phyloP scores from a whole-genome alignment of 92 coral and sea anemone species.

The Virgularia gustaviana region DNA sequence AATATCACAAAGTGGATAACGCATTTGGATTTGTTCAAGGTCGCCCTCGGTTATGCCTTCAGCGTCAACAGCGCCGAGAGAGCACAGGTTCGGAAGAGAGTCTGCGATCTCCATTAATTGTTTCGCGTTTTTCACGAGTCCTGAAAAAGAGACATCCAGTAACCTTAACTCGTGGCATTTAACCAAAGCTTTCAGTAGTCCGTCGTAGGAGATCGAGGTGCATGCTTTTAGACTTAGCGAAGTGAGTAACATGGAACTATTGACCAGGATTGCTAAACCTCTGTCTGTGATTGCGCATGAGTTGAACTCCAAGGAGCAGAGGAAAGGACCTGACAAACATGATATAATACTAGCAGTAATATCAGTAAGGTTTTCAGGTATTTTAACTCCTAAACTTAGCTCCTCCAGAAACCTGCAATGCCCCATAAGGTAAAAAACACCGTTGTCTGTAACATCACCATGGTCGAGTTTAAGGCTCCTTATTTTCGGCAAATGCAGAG shows the following conservation, averaged over 20 bases:
- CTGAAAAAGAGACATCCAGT: slow-evolving; percentile 89
- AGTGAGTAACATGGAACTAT: slow-evolving; percentile 63
- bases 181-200: slow-evolving; percentile 70
- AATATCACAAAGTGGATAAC: slow-evolving; percentile 25
- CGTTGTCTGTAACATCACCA: slow-evolving; percentile 80
- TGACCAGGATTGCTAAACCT: slow-evolving; percentile 78
- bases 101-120: slow-evolving; percentile 83
- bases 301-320: slow-evolving; percentile 81
- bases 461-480: slow-evolving; percentile 81
- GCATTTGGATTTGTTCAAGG: slow-evolving; percentile 5
- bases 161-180: slow-evolving; percentile 65
- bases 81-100: slow-evolving; percentile 72
- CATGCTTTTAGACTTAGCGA: slow-evolving; percentile 83
- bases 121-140: slow-evolving; percentile 62
- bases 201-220: slow-evolving; percentile 72
- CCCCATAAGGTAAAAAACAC: slow-evolving; percentile 73
- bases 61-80: slow-evolving; percentile 81
- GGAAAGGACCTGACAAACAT: slow-evolving; percentile 70
- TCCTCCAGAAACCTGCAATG: slow-evolving; percentile 73
- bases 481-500: slow-evolving; percentile 64
- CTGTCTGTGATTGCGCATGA: slow-evolving; percentile 88
- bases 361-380: slow-evolving; percentile 70
- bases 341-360: slow-evolving; percentile 74
- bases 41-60: slow-evolving; percentile 56
- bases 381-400: slow-evolving; percentile 67